Evolutionary conservation across 2,888 invertebrate species (phyloP), one percentile per base, ranked within the genome.

Genomic region (Eristalis pertinax): DNA sequence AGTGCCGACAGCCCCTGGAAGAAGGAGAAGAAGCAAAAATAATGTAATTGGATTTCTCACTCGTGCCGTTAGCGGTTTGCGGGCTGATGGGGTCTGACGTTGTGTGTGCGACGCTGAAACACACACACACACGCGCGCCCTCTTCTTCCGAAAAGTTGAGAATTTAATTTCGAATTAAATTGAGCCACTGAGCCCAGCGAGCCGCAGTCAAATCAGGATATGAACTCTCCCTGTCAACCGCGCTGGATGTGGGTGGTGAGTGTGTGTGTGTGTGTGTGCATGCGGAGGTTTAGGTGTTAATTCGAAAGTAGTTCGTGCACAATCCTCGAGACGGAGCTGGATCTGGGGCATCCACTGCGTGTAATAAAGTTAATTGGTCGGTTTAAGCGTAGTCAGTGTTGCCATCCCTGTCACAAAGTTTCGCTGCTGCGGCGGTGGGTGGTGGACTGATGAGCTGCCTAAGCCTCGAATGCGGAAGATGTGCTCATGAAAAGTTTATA

Each of bases 131-230:
- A 7, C 50, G 19, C 50, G 19, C 50, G 7, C 50, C 4, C 50
- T 1, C 50, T 19, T 8, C 60, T 58, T 43, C 64, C 38, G 41
- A 58, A 13, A 77, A 81, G 77, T 73, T 77, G 41, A 22, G 73
- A 82, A 81, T 82, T 77, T 82, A 81, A 77, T 82, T 82, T 82
- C 50, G 62, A 77, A 85, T 77, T 69, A 81, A 85, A 82, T 82
- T 76, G 73, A 85, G 72, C 81, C 63, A 82, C 77, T 60, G 58
- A 73, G 73, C 68, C 76, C 67, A 72, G 70, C 38, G 63, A 43
- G 56, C 68, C 68, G n/a, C 68, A 82, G 58, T 29, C 68, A 68
- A 67, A 84, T 79, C 50, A 38, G 68, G 29, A 69, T 74, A 65
- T 60, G 50, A 73, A 65, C 62, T 68, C 24, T 65, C 67, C 19